A percentile compares a stretch with the other conserved stretches of the same genome.
Evolutionary conservation across 1,140 invertebrate species (phyloP).

Genomic region (Aphelenchoides avenae): DNA sequence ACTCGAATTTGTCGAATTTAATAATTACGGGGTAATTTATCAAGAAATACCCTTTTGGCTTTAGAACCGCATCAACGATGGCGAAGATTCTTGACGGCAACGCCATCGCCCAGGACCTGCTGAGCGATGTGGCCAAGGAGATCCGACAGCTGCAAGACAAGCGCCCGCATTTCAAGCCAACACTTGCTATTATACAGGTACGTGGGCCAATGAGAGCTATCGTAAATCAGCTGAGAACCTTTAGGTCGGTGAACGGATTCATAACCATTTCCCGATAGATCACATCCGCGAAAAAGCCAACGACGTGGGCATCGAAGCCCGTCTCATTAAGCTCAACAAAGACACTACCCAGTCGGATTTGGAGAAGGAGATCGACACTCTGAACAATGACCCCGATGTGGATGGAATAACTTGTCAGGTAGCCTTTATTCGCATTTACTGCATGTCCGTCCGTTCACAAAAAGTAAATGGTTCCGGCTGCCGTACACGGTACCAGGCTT

Average conservation of each 20-base stretch:
- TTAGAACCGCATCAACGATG: no score
- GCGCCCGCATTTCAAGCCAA: slow-evolving; percentile 37
- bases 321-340: slow-evolving; percentile 75
- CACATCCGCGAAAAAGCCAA: slow-evolving; percentile 88
- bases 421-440: slow-evolving; percentile 42
- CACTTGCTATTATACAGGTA: slow-evolving; percentile 51
- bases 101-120: slow-evolving; percentile 41
- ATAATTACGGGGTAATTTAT: no score
- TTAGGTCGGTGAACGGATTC: slow-evolving; percentile 83
- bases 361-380: slow-evolving; percentile 40
- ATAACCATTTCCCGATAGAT: slow-evolving; percentile 95
- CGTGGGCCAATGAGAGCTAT: no score
- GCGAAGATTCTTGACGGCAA: slow-evolving; percentile 47
- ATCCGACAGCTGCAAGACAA: slow-evolving; percentile 29
- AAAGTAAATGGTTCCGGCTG: no score
- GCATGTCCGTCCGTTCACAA: no score
- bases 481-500: no score
- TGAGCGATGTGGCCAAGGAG: slow-evolving; percentile 26
- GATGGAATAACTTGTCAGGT: slow-evolving; percentile 51
- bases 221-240: no score
- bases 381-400: slow-evolving; percentile 45
- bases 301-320: slow-evolving; percentile 79
- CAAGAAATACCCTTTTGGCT: no score
- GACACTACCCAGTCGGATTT: slow-evolving; percentile 75
- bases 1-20: no score